Conservation (phyloP, 2,797 vertebrate species). For the Aratinga solstitialis region DNA sequence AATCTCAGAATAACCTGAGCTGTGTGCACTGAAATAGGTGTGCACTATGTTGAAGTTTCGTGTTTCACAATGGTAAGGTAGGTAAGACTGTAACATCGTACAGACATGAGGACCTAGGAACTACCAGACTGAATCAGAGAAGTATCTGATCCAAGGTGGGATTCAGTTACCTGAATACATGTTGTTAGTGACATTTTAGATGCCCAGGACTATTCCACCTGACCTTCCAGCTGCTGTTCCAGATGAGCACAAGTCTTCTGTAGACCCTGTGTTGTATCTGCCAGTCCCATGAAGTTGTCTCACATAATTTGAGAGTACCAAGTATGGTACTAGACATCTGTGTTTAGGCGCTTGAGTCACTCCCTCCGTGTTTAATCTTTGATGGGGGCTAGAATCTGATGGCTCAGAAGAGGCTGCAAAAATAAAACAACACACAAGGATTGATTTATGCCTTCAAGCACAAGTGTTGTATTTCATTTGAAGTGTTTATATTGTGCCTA, state of each 20-base stretch:
- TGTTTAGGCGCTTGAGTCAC: not conserved
- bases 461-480: conserved; percentile 9
- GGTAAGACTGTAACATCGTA: not conserved
- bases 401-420: not conserved
- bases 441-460: not conserved
- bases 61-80: not conserved
- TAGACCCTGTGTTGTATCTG: not conserved
- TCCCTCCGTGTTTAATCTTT: not conserved
- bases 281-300: not conserved
- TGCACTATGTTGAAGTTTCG: not conserved
- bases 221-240: not conserved
- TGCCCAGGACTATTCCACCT: not conserved
- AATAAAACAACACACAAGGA: not conserved
- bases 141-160: not conserved
- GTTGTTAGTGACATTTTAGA: not conserved
- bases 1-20: not conserved
- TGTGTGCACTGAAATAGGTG: not conserved
- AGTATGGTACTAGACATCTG: not conserved
- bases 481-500: not conserved
- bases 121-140: not conserved
- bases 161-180: not conserved
- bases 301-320: not conserved
- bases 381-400: not conserved
- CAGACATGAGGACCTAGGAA: not conserved
- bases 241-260: not conserved